These are phyloP conservation scores for Otus sunia DNA, from an alignment of 2,113 vertebrate genomes.

Conservation along the genomic window DNA sequence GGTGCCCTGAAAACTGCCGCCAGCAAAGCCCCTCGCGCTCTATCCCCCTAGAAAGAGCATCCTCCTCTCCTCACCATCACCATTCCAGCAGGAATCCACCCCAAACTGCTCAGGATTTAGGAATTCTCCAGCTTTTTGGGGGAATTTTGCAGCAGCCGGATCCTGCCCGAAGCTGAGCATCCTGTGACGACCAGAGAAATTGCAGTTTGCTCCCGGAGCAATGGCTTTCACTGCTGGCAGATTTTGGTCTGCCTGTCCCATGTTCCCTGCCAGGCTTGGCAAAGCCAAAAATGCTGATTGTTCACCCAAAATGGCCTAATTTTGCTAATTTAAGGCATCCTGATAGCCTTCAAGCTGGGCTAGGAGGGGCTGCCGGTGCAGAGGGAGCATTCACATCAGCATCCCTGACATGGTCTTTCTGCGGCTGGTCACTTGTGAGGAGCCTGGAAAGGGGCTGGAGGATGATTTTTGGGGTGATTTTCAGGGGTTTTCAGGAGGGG, in stretches of 20 bases:
- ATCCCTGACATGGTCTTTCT: neutral
- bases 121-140: neutral
- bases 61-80: rapidly evolving
- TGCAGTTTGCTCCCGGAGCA: rapidly evolving
- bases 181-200: rapidly evolving
- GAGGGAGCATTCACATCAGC: neutral
- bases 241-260: neutral
- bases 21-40: neutral
- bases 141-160: rapidly evolving
- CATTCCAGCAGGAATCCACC: neutral
- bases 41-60: rapidly evolving
- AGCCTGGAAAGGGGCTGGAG: neutral
- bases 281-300: neutral
- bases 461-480: neutral
- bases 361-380: rapidly evolving
- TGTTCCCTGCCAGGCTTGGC: neutral
- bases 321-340: neutral
- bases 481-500: rapidly evolving
- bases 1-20: rapidly evolving
- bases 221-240: neutral
- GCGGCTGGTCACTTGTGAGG: rapidly evolving
- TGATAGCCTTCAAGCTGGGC: neutral
- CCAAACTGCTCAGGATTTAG: neutral
- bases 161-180: rapidly evolving
- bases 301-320: neutral